These are phyloP conservation scores for Reticulitermes lucifugus DNA, from an alignment of 2,888 invertebrate species.

Conservation along the genomic window DNA sequence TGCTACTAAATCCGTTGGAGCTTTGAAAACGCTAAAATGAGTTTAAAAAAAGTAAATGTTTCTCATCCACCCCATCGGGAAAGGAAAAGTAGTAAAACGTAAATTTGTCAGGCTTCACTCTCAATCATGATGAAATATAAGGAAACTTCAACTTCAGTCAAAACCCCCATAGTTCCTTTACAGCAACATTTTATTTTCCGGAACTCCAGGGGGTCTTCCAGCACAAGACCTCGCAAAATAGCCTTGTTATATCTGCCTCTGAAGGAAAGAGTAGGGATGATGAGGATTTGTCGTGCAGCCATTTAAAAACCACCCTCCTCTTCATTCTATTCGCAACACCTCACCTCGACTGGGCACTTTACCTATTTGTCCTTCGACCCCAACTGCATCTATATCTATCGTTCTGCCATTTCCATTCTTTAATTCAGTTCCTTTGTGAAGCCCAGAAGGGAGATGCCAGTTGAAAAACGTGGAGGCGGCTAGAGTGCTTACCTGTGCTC, in stretches of 20 bases:
- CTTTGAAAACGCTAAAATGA: not conserved
- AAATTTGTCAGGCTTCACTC: conserved; percentile 32
- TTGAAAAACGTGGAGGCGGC: not conserved
- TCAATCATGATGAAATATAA: conserved; percentile 21
- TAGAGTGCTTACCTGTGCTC: conserved; percentile 8
- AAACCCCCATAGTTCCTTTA: conserved; percentile 14
- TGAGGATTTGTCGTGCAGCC: conserved; percentile 26
- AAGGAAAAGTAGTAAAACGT: not conserved
- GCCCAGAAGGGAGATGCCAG: not conserved
- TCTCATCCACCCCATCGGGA: not conserved
- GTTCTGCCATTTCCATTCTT: conserved; percentile 31
- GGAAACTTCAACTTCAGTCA: conserved; percentile 28
- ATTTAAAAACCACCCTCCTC: conserved; percentile 20
- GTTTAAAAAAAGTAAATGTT: no score
- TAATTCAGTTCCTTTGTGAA: conserved; percentile 34
- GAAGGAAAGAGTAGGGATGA: not conserved
- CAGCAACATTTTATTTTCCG: conserved; percentile 28
- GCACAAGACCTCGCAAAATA: conserved; percentile 24
- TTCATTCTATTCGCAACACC: conserved; percentile 5
- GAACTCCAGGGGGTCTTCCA: conserved; percentile 10
- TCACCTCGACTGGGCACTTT: conserved; percentile 23
- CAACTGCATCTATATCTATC: not conserved
- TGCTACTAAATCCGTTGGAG: not conserved
- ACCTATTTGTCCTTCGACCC: conserved; percentile 12
- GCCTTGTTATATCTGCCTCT: conserved; percentile 29